phyloP scores from a whole-genome alignment of 2,113 vertebrate genomes.

The Anhinga anhinga region DNA sequence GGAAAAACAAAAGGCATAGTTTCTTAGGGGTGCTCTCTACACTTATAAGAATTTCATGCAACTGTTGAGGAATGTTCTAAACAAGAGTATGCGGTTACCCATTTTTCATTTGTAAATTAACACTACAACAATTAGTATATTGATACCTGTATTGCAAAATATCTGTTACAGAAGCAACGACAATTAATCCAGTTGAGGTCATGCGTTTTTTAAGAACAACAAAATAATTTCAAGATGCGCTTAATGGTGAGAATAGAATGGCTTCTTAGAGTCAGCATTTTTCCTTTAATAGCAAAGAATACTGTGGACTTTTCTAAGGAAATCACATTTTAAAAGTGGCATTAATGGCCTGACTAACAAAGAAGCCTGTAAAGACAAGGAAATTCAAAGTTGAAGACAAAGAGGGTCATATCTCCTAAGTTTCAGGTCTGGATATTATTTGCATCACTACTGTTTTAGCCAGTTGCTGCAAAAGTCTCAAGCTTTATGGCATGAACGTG shows the following conservation, averaged over 20 bases:
- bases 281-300: slow-evolving; percentile 6
- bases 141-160: background rate
- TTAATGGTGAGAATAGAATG: background rate
- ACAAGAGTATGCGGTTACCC: background rate
- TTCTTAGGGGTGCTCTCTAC: background rate
- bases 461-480: background rate
- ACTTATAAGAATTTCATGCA: background rate
- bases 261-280: slow-evolving; percentile 5
- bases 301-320: background rate
- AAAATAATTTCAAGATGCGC: background rate
- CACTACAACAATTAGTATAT: background rate
- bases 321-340: slow-evolving; percentile 1
- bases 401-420: background rate
- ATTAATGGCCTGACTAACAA: background rate
- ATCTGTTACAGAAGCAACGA: background rate
- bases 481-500: background rate
- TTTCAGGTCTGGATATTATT: background rate
- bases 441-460: background rate
- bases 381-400: background rate
- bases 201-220: background rate
- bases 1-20: background rate
- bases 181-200: background rate
- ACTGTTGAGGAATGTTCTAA: background rate
- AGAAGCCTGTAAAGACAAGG: background rate
- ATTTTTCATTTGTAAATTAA: background rate